These are phyloP conservation scores for Amiota mariae DNA, from an alignment of 2,888 invertebrate species.

Conservation along the genomic window DNA sequence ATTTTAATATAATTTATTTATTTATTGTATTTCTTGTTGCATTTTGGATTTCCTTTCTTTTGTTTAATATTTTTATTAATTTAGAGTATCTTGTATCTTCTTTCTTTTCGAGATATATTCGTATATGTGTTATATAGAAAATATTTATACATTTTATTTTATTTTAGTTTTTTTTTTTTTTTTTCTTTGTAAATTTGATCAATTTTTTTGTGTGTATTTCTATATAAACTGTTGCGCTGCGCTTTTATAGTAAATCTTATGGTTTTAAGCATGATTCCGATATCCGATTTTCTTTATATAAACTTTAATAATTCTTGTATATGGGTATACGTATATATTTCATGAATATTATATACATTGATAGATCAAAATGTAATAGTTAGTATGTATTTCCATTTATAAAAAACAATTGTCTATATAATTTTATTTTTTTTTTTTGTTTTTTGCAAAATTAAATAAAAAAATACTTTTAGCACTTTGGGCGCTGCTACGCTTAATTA, in stretches of 20 bases:
- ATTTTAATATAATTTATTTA: constrained; percentile 4
- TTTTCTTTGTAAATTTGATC: constrained; percentile 31
- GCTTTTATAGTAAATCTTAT: constrained; percentile 56
- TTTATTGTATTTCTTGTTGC: background rate
- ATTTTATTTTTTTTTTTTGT: background rate
- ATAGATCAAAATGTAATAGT: background rate
- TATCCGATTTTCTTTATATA: constrained; percentile 25
- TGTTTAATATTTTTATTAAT: constrained; percentile 15
- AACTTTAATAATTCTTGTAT: constrained; percentile 17
- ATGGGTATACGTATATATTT: constrained; percentile 32
- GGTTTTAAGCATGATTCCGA: constrained; percentile 28
- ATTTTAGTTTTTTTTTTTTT: too few relatives aligned
- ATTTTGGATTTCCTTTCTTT: background rate
- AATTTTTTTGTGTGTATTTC: constrained; percentile 37
- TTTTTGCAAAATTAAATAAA: constrained; percentile 42
- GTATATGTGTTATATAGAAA: constrained; percentile 42
- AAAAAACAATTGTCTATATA: constrained; percentile 16
- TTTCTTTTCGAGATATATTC: background rate
- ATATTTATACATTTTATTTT: constrained; percentile 46
- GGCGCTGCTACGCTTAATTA: constrained; percentile 23
- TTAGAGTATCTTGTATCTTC: constrained; percentile 21
- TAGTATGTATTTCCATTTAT: constrained; percentile 5
- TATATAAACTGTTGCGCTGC: constrained; percentile 53
- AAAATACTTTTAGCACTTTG: constrained; percentile 58
- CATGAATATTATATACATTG: constrained; percentile 5